Conservation (phyloP, 2,888 invertebrate species). For the Macrophya alboannulata region DNA sequence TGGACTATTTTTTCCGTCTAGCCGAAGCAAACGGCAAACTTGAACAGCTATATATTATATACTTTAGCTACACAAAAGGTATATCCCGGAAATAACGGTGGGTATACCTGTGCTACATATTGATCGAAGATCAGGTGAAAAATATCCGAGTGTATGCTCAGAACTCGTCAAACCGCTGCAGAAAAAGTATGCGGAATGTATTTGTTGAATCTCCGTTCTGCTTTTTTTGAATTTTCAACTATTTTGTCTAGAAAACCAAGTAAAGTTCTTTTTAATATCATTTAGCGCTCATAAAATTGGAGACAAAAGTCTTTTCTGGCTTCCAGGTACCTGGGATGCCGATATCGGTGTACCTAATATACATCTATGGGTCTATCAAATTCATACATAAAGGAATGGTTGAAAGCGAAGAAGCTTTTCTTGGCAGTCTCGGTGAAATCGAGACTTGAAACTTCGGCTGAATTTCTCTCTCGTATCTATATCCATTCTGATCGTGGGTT, state of each 20-base stretch:
- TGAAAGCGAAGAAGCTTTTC: neutral
- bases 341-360: neutral
- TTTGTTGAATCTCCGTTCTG: neutral
- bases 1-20: conserved; percentile 38
- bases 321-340: neutral
- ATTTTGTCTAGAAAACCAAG: neutral
- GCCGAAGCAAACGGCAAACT: neutral
- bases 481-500: conserved; percentile 37
- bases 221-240: neutral
- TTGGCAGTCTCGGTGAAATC: conserved; percentile 15
- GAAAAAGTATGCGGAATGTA: too few species aligned
- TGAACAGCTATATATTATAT: neutral
- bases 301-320: neutral
- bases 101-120: neutral
- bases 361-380: neutral
- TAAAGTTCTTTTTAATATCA: neutral
- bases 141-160: neutral
- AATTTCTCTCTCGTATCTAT: conserved; percentile 6
- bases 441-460: conserved; percentile 23
- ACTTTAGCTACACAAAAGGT: neutral
- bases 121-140: neutral
- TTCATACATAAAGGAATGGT: neutral
- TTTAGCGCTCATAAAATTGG: neutral
- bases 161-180: neutral
- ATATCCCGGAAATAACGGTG: conserved; percentile 7